phyloP scores from a whole-genome alignment of 1,140 invertebrate species.

The Diploscapter pachys region DNA sequence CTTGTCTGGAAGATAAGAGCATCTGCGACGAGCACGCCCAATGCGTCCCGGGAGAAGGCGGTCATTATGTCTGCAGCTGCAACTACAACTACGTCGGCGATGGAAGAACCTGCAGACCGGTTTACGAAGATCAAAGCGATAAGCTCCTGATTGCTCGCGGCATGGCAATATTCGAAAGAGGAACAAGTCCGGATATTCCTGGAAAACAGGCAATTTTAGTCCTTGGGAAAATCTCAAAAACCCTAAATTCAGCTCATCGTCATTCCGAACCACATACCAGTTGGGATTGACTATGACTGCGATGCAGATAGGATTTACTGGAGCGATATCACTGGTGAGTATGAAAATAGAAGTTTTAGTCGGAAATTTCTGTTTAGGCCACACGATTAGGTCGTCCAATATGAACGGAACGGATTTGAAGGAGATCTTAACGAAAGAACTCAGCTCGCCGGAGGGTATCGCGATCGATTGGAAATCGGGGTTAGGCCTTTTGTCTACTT shows the following conservation, averaged over 20 bases:
- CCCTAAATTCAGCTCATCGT: constrained; percentile 46
- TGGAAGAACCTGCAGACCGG: constrained; percentile 59
- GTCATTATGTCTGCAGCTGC: constrained; percentile 61
- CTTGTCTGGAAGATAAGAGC: constrained; percentile 47
- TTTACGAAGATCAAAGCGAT: constrained; percentile 28
- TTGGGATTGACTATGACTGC: constrained; percentile 63
- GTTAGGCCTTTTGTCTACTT: not conserved
- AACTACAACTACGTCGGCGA: constrained; percentile 61
- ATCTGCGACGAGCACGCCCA: constrained; percentile 59
- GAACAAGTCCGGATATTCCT: constrained; percentile 51
- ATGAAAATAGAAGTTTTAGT: constrained; percentile 2
- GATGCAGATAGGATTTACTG: constrained; percentile 60
- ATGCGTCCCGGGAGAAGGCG: constrained; percentile 58
- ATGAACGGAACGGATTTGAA: constrained; percentile 53
- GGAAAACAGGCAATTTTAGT: constrained; percentile 55
- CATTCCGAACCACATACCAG: constrained; percentile 59
- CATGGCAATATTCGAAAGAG: constrained; percentile 60
- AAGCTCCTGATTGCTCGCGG: constrained; percentile 61
- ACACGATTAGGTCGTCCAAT: constrained; percentile 45
- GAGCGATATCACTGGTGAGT: constrained; percentile 59
- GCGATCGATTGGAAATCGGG: constrained; percentile 81
- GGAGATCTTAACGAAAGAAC: constrained; percentile 30
- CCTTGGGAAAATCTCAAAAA: constrained; percentile 1
- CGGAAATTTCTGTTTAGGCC: constrained; percentile 32
- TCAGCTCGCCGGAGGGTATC: constrained; percentile 75